Conservation (phyloP, 2,113 vertebrate species). For the Tachysurus fulvidraco region DNA sequence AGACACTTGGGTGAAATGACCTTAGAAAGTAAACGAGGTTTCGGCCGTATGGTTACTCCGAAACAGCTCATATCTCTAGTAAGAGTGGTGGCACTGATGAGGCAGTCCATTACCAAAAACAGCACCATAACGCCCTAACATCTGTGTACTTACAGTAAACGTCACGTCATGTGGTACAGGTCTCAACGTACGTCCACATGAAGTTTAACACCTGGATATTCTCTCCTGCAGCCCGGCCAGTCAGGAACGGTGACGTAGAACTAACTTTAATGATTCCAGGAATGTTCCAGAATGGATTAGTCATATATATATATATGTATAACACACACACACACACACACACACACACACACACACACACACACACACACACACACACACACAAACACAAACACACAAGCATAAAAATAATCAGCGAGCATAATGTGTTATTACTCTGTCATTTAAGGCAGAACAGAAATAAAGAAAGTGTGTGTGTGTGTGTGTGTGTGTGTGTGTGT, state of each 20-base stretch:
- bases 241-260: neutral
- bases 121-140: neutral
- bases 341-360: too few species aligned
- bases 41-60: neutral
- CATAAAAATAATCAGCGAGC: neutral
- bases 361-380: too few species aligned
- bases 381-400: neutral
- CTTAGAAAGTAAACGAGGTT: neutral
- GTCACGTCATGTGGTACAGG: neutral
- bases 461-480: neutral
- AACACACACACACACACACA: too few species aligned
- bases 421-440: slow-evolving; percentile 6
- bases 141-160: neutral
- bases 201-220: too few species aligned
- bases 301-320: neutral
- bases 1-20: neutral
- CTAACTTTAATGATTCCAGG: slow-evolving; percentile 45
- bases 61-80: neutral
- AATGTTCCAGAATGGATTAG: slow-evolving; percentile 33
- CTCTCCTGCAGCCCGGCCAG: neutral
- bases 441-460: slow-evolving; percentile 14
- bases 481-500: neutral
- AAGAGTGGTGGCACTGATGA: neutral
- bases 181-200: neutral
- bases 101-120: neutral